These are phyloP conservation scores for Spheniscus humboldti DNA, from an alignment of 2,797 vertebrate genomes.

Conservation along the genomic window DNA sequence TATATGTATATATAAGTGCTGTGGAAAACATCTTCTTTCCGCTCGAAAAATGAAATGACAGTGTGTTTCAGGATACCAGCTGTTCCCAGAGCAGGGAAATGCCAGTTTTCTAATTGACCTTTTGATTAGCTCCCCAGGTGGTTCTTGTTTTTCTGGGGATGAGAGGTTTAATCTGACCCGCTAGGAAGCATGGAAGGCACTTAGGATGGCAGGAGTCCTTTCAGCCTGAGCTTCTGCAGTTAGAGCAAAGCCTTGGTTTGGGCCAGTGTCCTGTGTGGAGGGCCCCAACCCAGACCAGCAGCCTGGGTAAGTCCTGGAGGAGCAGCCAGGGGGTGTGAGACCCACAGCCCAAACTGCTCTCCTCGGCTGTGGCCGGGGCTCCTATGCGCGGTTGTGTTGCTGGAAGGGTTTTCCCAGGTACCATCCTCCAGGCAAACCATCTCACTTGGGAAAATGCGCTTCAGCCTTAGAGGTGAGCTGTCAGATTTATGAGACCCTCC, in stretches of 20 bases:
- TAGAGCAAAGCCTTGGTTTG: neutral
- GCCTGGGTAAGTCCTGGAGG: neutral
- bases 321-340: neutral
- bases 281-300: neutral
- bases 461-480: neutral
- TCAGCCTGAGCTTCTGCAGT: neutral
- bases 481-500: neutral
- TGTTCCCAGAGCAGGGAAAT: neutral
- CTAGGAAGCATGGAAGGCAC: neutral
- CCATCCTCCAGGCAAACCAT: rapidly evolving
- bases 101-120: neutral
- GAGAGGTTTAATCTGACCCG: neutral
- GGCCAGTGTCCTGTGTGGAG: neutral
- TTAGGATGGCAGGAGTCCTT: neutral
- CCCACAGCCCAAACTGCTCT: neutral
- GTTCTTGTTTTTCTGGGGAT: neutral
- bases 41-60: neutral
- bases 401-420: neutral
- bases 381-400: rapidly evolving
- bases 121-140: neutral
- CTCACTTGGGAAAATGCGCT: neutral
- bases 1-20: neutral
- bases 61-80: neutral
- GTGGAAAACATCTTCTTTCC: neutral
- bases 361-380: neutral